Evolutionary conservation across 2,797 vertebrate species (phyloP).

Genomic region (Cichlasoma orientale): DNA sequence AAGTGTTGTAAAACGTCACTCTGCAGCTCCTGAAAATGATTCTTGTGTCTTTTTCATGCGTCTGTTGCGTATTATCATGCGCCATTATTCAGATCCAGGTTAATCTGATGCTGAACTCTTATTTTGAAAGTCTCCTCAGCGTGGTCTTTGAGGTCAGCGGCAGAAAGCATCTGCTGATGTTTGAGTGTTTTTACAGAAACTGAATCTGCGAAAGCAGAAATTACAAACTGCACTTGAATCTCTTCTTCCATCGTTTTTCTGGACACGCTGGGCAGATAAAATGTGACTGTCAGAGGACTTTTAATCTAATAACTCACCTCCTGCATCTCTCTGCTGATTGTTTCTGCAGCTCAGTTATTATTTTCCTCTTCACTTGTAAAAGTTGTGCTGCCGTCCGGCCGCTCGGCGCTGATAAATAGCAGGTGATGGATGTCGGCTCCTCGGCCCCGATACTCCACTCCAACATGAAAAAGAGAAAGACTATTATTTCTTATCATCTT

Average conservation of each 20-base stretch:
- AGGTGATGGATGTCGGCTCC: slow-evolving; percentile 66
- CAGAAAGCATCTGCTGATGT: neutral
- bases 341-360: slow-evolving; percentile 56
- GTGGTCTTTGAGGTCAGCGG: neutral
- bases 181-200: neutral
- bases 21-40: neutral
- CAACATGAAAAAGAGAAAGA: slow-evolving; percentile 52
- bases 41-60: neutral
- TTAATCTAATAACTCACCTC: slow-evolving; percentile 42
- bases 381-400: slow-evolving; percentile 21
- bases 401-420: slow-evolving; percentile 52
- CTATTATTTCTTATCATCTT: slow-evolving; percentile 77
- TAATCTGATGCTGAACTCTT: neutral
- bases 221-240: slow-evolving; percentile 15
- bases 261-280: slow-evolving; percentile 28
- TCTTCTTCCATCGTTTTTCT: slow-evolving; percentile 14
- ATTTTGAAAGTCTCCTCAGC: neutral
- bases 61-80: neutral
- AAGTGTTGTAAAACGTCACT: neutral
- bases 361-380: slow-evolving; percentile 51
- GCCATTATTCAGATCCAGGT: neutral
- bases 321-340: slow-evolving; percentile 53
- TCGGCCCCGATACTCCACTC: slow-evolving; percentile 22
- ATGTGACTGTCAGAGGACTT: slow-evolving; percentile 22
- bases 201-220: neutral